phyloP scores from a whole-genome alignment of 2,888 invertebrate genomes.

The Rhopalosiphum nymphaeae region DNA sequence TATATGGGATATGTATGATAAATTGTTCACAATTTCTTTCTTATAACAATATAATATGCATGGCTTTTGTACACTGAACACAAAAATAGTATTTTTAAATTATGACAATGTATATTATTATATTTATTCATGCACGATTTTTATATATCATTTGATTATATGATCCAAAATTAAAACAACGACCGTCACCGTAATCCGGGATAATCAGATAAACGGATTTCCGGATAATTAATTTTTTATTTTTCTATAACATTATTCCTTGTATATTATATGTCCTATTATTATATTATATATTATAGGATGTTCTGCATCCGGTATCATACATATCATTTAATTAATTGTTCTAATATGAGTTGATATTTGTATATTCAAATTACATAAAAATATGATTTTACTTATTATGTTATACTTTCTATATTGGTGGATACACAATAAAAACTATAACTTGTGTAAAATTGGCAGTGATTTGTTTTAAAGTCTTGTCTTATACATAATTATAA shows the following conservation, averaged over 20 bases:
- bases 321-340: background rate
- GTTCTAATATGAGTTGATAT: background rate
- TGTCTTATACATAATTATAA: background rate
- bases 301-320: slow-evolving; percentile 12
- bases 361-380: background rate
- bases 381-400: background rate
- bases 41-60: background rate
- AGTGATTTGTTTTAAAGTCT: background rate
- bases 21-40: background rate
- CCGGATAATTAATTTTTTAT: slow-evolving; percentile 35
- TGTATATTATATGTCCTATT: too few relatives aligned
- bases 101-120: background rate
- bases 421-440: too few relatives aligned
- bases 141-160: background rate
- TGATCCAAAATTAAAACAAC: background rate
- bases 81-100: background rate
- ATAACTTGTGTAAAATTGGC: background rate
- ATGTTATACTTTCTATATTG: background rate
- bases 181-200: background rate
- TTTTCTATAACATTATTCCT: background rate
- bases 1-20: background rate
- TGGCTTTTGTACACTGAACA: background rate
- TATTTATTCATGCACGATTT: background rate
- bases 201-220: slow-evolving; percentile 44
- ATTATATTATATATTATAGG: slow-evolving; percentile 1